Percentiles rank a stretch among this genome's conserved stretches.
phyloP scores from a whole-genome alignment of 2,113 vertebrate genomes.

The Calidris pugnax region DNA sequence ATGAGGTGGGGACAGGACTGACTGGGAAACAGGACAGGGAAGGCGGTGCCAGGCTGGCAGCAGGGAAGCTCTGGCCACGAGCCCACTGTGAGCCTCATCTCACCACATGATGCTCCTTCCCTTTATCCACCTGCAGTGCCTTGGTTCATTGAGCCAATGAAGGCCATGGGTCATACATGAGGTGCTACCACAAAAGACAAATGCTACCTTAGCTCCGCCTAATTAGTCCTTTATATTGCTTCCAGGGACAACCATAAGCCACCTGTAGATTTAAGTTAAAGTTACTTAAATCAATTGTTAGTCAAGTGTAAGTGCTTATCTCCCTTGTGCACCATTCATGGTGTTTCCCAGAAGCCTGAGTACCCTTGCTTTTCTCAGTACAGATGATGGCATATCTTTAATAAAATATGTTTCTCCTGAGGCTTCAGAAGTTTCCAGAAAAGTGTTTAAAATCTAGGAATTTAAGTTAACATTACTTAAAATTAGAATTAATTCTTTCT shows the following conservation, averaged over 20 bases:
- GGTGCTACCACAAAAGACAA: not conserved
- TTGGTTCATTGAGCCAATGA: not conserved
- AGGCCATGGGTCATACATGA: not conserved
- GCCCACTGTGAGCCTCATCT: fast-evolving
- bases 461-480: not conserved
- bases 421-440: not conserved
- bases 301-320: not conserved
- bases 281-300: not conserved
- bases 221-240: not conserved
- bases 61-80: not conserved
- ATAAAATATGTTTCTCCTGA: not conserved
- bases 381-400: not conserved
- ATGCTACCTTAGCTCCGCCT: not conserved
- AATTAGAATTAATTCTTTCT: not conserved
- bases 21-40: not conserved
- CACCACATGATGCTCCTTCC: not conserved
- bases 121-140: no score
- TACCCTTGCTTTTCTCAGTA: not conserved
- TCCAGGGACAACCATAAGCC: not conserved
- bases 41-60: not conserved
- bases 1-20: not conserved
- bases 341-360: not conserved
- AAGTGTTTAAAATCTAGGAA: not conserved
- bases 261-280: not conserved
- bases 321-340: not conserved